These are phyloP conservation scores for Drosophila kuntzei DNA, from an alignment of 2,888 invertebrate species.

Conservation along the genomic window DNA sequence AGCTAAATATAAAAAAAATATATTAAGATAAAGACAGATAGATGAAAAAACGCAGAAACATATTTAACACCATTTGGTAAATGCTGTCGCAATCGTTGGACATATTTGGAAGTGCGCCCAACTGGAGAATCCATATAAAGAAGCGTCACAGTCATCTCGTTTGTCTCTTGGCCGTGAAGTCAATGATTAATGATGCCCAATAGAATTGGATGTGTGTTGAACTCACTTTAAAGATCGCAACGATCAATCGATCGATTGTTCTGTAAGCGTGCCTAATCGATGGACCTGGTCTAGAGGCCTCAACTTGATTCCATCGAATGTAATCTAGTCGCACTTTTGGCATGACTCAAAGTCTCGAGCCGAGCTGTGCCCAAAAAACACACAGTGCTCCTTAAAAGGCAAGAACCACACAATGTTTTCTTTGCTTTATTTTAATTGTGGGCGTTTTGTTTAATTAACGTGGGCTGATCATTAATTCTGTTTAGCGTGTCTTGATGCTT, in stretches of 20 bases:
- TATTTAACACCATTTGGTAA: slow-evolving; percentile 62
- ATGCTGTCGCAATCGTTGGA: slow-evolving; percentile 40
- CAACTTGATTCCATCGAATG: slow-evolving; percentile 33
- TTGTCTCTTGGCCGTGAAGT: slow-evolving; percentile 61
- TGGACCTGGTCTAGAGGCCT: slow-evolving; percentile 19
- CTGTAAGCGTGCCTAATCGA: slow-evolving; percentile 36
- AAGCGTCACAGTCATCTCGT: slow-evolving; percentile 41
- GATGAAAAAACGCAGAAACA: slow-evolving; percentile 13
- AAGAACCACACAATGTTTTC: slow-evolving; percentile 38
- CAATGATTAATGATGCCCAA: slow-evolving; percentile 62
- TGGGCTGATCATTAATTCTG: slow-evolving; percentile 65
- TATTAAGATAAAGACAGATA: slow-evolving; percentile 11
- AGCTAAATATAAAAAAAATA: slow-evolving; percentile 17
- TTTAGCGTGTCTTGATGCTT: slow-evolving; percentile 24
- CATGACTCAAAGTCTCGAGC: slow-evolving; percentile 57
- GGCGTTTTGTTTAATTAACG: slow-evolving; percentile 64
- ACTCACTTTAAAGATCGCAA: slow-evolving; percentile 17
- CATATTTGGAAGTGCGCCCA: slow-evolving; percentile 48
- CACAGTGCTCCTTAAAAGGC: slow-evolving; percentile 60
- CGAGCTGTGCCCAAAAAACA: slow-evolving; percentile 56
- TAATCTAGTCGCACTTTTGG: slow-evolving; percentile 21
- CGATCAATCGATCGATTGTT: slow-evolving; percentile 42
- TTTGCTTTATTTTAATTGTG: slow-evolving; percentile 47
- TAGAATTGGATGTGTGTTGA: slow-evolving; percentile 35
- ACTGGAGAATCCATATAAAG: slow-evolving; percentile 53